These are phyloP conservation scores for Porites divaricata DNA, from an alignment of 92 coral and sea anemone genomes.

Conservation along the genomic window DNA sequence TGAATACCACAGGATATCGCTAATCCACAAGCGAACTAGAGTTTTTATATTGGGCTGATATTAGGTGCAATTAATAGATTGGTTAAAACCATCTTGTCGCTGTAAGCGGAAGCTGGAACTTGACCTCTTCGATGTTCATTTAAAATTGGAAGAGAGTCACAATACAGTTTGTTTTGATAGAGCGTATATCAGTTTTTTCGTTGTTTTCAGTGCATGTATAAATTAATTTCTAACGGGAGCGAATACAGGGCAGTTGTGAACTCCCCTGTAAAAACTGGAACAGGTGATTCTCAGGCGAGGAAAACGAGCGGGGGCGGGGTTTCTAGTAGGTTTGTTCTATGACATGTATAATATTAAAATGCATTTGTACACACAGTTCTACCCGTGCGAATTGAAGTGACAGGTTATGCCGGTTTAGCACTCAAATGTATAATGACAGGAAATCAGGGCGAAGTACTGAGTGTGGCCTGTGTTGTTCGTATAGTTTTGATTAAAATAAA, in stretches of 20 bases:
- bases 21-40: conserved; percentile 11
- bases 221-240: background rate
- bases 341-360: too few species aligned
- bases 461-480: background rate
- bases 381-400: too few species aligned
- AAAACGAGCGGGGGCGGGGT: background rate
- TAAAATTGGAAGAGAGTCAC: background rate
- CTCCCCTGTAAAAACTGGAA: background rate
- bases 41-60: conserved; percentile 22
- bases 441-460: background rate
- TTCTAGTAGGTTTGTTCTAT: too few species aligned
- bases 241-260: background rate
- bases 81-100: conserved; percentile 33
- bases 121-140: conserved; percentile 13
- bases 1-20: conserved; percentile 32
- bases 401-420: too few species aligned
- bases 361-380: too few species aligned
- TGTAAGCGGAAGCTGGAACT: conserved; percentile 15
- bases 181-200: background rate
- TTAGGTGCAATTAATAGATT: background rate
- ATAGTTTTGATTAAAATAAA: background rate
- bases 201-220: conserved; percentile 23
- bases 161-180: background rate
- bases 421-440: too few species aligned
- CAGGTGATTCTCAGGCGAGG: conserved; percentile 1